A percentile compares a stretch with the other conserved stretches of the same genome.
These are phyloP conservation scores for Plemyria rubiginata DNA, from an alignment of 2,888 invertebrate species.

Conservation along the genomic window DNA sequence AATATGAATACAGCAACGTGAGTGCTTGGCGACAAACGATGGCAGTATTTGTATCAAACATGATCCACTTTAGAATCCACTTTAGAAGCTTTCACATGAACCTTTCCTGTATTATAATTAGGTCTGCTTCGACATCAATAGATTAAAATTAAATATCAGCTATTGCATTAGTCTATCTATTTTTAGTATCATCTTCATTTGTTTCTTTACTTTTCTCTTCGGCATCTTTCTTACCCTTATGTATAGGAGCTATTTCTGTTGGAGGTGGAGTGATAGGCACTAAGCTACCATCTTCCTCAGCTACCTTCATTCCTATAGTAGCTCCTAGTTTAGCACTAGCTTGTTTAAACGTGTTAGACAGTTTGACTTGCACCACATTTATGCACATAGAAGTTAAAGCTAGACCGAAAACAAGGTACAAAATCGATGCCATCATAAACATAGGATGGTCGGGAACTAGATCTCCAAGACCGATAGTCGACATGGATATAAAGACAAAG, in stretches of 20 bases:
- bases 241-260: slow-evolving; percentile 72
- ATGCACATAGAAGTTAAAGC: slow-evolving; percentile 99
- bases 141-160: neutral
- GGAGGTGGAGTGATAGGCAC: slow-evolving; percentile 75
- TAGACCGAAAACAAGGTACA: slow-evolving; percentile 97
- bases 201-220: slow-evolving; percentile 60
- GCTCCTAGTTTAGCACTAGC: slow-evolving; percentile 94
- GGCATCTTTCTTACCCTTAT: slow-evolving; percentile 61
- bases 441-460: slow-evolving; percentile 94
- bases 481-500: slow-evolving; percentile 98
- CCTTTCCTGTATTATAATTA: neutral
- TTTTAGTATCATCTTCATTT: slow-evolving; percentile 61
- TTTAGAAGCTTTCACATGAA: neutral
- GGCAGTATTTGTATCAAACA: too few species aligned
- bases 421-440: slow-evolving; percentile 95
- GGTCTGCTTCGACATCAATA: neutral
- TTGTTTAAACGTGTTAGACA: slow-evolving; percentile 92
- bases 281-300: slow-evolving; percentile 87
- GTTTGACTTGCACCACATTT: slow-evolving; percentile 95
- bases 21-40: too few species aligned
- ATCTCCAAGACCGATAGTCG: slow-evolving; percentile 98
- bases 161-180: slow-evolving; percentile 54
- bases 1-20: too few species aligned
- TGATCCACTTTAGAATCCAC: too few species aligned
- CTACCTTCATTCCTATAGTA: slow-evolving; percentile 91